Percentiles rank a stretch among this genome's conserved stretches.
These are phyloP conservation scores for Drosophila eugracilis DNA, from an alignment of 1,140 invertebrate species.

Conservation along the genomic window DNA sequence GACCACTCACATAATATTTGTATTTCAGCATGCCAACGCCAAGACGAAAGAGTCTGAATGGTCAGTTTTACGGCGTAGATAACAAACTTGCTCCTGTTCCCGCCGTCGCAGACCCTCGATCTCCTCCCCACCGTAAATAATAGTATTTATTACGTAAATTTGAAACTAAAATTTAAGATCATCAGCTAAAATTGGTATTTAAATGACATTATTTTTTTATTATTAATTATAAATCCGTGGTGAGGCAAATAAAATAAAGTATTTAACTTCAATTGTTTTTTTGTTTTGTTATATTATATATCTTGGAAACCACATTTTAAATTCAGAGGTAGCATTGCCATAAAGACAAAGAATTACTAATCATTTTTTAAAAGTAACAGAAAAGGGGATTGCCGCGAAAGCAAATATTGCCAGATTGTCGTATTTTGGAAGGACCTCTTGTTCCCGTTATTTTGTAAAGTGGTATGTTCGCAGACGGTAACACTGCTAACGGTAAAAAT, in stretches of 20 bases:
- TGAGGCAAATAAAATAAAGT: not conserved
- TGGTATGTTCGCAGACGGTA: not conserved
- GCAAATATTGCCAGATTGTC: slow-evolving; percentile 4
- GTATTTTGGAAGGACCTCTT: not conserved
- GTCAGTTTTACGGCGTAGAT: slow-evolving; percentile 70
- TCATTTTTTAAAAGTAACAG: no score
- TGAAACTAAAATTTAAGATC: not conserved
- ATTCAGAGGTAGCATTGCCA: no score
- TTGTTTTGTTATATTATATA: not conserved
- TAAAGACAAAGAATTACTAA: no score
- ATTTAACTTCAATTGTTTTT: not conserved
- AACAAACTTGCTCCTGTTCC: slow-evolving; percentile 72
- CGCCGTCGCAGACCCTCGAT: slow-evolving; percentile 37
- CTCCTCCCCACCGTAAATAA: not conserved
- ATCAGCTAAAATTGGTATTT: no score
- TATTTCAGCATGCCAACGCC: slow-evolving; percentile 56
- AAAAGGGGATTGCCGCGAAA: no score
- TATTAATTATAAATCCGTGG: no score
- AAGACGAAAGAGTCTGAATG: slow-evolving; percentile 62
- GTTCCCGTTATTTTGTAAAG: not conserved
- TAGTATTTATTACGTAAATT: not conserved
- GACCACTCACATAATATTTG: not conserved
- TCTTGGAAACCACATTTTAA: no score
- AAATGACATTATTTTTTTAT: no score
- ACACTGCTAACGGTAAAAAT: slow-evolving; percentile 28